Base-by-base conservation (phyloP, 2,888 invertebrate species). In the Stomorhina lunata region DNA sequence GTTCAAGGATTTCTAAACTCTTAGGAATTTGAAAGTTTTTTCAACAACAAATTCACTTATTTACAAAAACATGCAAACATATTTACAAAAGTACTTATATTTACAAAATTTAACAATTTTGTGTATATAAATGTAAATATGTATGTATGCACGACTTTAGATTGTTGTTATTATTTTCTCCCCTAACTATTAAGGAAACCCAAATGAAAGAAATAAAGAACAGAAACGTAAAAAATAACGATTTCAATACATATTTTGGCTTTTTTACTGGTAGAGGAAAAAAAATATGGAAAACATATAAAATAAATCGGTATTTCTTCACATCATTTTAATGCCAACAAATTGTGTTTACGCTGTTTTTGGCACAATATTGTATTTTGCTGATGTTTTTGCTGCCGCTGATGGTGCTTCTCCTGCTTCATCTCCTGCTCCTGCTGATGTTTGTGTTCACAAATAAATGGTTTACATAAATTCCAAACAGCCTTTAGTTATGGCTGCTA, bases 291-390 rank as follows among this genome's bases (percentile, higher is more conserved):
- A n/a, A 22, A 50, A 63, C 53, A 55, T 27, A 55, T 71, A 55
- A 71, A 65, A 57, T 57, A 78, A 71, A 78, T 57, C 27, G 43
- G 55, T 50, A 53, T 72, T 59, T 65, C 66, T 72, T 66, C 66
- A 63, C 79, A 79, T 79, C 65, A 79, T 66, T 79, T 79, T 66
- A 43, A 79, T 72, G 50, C 79, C 72, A 72, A 72, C 72, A 79
- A 79, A 72, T 69, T 79, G 72, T 65, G 66, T 79, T 79, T 79
- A 65, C 50, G 45, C 50, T 50, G 40, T 79, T 71, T 57, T 57
- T 72, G 72, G 72, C 66, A 72, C 48, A 66, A 45, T n/a, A 20
- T 59, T 48, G 57, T 43, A 25, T 68, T 25, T 25, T 45, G 1
- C 5, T 43, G 12, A 32, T 61, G 10, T 29, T 29, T 17, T 76